Percentiles rank a stretch among this genome's conserved stretches.
phyloP scores from a whole-genome alignment of 2,797 vertebrate species.

The Galagoides demidoff region DNA sequence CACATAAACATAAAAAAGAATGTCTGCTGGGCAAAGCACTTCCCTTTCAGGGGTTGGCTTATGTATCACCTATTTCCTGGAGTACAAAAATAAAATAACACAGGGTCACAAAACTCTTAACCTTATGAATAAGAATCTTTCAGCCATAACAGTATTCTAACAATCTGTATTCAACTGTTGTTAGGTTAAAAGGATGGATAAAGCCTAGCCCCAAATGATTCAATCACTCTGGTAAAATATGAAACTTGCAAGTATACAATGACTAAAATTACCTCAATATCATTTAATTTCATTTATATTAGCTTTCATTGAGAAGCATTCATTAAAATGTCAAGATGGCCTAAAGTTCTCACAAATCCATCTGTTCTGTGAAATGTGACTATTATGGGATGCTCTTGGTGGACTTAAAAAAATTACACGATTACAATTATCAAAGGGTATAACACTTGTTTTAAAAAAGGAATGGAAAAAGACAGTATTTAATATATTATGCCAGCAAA shows the following conservation, averaged over 20 bases:
- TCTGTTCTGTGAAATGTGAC: neutral
- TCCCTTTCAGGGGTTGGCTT: neutral
- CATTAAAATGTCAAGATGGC: neutral
- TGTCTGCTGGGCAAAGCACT: neutral
- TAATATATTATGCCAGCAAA: neutral
- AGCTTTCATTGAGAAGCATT: constrained; percentile 12
- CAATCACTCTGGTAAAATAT: neutral
- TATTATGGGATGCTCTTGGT: neutral
- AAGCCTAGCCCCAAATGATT: neutral
- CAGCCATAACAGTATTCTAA: neutral
- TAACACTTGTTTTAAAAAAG: neutral
- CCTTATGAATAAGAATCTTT: constrained; percentile 39
- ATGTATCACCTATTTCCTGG: neutral
- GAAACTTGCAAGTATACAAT: neutral
- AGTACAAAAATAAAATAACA: neutral
- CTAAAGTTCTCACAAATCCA: constrained; percentile 46
- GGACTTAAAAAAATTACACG: constrained; percentile 11
- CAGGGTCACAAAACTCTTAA: constrained; percentile 31
- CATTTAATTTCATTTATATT: neutral
- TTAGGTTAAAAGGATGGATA: neutral
- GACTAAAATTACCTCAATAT: neutral
- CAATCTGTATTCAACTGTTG: neutral
- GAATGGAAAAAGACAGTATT: neutral
- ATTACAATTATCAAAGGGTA: neutral
- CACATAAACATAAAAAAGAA: neutral